Evolutionary conservation across 2,797 vertebrate species (phyloP), one percentile per base, ranked within the genome.

Genomic region (Loriculus beryllinus): DNA sequence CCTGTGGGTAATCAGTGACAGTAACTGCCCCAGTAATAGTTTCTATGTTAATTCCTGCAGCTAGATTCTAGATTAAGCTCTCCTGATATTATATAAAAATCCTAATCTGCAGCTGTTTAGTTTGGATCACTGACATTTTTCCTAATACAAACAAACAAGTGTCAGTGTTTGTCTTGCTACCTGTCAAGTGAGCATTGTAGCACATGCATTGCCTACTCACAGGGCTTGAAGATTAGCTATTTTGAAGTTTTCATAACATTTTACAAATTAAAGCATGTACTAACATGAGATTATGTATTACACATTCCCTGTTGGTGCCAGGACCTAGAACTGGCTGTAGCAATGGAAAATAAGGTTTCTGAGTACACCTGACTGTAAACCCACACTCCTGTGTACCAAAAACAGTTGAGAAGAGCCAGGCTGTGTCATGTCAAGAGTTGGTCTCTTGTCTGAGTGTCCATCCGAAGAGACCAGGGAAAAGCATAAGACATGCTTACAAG

Each of bases 271-370:
- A 69, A 82, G 60, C 31, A 20, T 9, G 2, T 43, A 12, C 25
- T 57, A 60, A 20, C 3, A 7, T 45, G 29, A 92, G 16, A 19
- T 60, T 20, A 4, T 25, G 2, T 70, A 5, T 42, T 22, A 10
- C 3, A 8, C 1, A 0, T 56, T 72, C 85, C 12, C 9, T 31
- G 1, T n/a, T 22, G 11, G n/a, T n/a, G 57, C 15, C 0, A 3
- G 52, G 11, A 74, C 25, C 12, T 60, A 21, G 56, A 81, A 57
- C 37, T 81, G 57, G 28, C 26, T 45, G 39, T 45, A 70, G 70
- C 51, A 22, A 22, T 47, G 33, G 64, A 49, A 82, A 52, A 80
- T 17, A n/a, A 64, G 25, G 13, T 57, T 60, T 68, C 8, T 51
- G 67, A 45, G 28, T 40, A 17, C 14, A 14, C 14, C 9, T 39